Base-by-base conservation (phyloP, 2,888 invertebrate genomes). In the Amblyjoppa proteus region DNA sequence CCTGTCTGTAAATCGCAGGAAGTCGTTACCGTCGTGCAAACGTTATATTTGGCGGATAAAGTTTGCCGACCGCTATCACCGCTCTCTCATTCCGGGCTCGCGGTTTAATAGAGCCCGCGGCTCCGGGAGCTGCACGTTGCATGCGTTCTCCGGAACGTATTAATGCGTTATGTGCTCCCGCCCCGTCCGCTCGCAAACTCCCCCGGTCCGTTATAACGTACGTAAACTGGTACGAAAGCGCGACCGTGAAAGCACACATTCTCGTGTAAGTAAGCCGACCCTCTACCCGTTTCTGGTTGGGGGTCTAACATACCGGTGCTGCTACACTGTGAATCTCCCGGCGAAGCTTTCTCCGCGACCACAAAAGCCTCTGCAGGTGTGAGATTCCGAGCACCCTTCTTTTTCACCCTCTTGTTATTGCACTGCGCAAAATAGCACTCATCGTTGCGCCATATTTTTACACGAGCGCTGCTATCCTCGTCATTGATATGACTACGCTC, bases 1-100 rank as follows among this genome's bases (percentile, higher is more conserved):
- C 16, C 45, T 61, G 76, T 77, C 71, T 71, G 49, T 82, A 77
- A 77, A 77, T 76, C 77, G 82, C 38, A 49, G 68, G 38, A 78
- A 83, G 73, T 68, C 41, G 78, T 83, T 83, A 73, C 69, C 45
- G 68, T 51, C 66, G 56, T 73, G 71, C 34, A 83, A 78, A 78
- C 73, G 78, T 83, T 83, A 78, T 78, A 78, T 78, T 78, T 58
- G 61, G 49, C 74, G 69, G 16, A 80, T 70, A 79, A 79, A 79
- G 61, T 80, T 84, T 79, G 64, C 71, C 75, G 61, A 25, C 34
- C 45, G 64, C 64, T 64, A 75, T 64, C 70, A 56, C 70, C 34
- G 58, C 51, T 69, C 56, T 45, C 70, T 31, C 56, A 49, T 68
- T 58, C 41, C 56, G 45, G 28, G 13, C 45, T 70, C 20, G 13